Percentiles rank a stretch among this genome's conserved stretches.
Conservation (phyloP, 2,888 invertebrate genomes). For the Hydriomena furcata region DNA sequence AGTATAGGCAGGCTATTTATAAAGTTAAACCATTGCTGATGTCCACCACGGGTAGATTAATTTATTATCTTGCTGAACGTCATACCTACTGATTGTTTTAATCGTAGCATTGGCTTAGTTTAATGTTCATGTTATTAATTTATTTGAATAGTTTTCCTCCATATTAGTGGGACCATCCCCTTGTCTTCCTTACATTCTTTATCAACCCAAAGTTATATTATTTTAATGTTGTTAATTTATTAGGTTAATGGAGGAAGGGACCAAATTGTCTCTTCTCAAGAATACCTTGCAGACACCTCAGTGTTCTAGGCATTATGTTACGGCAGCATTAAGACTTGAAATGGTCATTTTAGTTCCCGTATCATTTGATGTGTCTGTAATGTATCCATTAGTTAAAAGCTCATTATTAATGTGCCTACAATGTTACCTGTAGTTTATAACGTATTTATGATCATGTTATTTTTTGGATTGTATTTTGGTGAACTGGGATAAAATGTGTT, state of each 20-base stretch:
- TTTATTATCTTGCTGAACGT: conserved; percentile 40
- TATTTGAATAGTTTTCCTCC: conserved; percentile 52
- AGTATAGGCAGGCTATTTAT: conserved; percentile 35
- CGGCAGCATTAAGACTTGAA: background rate
- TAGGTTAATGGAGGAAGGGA: conserved; percentile 53
- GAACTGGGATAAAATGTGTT: conserved; percentile 77
- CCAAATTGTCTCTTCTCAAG: conserved; percentile 18
- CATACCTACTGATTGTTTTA: conserved; percentile 32
- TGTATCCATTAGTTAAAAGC: conserved; percentile 65
- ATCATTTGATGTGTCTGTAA: conserved; percentile 14
- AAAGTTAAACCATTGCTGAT: conserved; percentile 40
- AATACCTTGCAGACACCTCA: conserved; percentile 12
- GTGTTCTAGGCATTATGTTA: background rate
- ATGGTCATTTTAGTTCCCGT: background rate
- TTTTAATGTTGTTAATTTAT: conserved; percentile 73
- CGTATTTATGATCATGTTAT: conserved; percentile 62
- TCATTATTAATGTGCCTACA: conserved; percentile 80
- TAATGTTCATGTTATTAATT: conserved; percentile 61
- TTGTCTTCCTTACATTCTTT: conserved; percentile 74
- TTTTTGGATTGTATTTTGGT: conserved; percentile 60
- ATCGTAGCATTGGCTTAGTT: conserved; percentile 44
- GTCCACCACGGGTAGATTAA: conserved; percentile 51
- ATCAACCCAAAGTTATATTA: conserved; percentile 76
- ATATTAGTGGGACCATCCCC: conserved; percentile 66
- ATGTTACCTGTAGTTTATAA: conserved; percentile 81